A percentile compares a stretch with the other conserved stretches of the same genome.
phyloP scores from a whole-genome alignment of 2,113 vertebrate genomes.

The Syrmaticus mikado region DNA sequence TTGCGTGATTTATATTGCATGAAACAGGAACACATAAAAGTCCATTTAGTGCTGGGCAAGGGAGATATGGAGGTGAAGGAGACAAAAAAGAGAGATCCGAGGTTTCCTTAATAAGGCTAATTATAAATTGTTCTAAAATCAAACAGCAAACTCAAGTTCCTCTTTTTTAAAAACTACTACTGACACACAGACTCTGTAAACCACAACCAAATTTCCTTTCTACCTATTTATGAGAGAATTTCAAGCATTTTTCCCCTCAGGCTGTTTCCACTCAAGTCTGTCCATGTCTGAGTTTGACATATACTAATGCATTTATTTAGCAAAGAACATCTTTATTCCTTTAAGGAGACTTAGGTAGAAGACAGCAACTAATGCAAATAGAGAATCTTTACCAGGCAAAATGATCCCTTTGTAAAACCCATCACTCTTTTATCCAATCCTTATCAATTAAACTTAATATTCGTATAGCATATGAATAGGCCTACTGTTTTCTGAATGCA shows the following conservation, averaged over 20 bases:
- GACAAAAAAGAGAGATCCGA: neutral
- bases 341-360: neutral
- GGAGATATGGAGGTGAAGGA: neutral
- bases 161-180: neutral
- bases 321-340: neutral
- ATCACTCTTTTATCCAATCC: neutral
- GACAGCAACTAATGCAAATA: neutral
- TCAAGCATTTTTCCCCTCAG: neutral
- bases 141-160: neutral
- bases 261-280: neutral
- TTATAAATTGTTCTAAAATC: neutral
- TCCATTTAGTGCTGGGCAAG: fast-evolving
- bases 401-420: neutral
- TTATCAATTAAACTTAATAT: neutral
- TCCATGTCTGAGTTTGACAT: neutral
- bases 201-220: neutral
- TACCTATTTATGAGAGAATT: neutral
- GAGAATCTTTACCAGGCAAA: neutral
- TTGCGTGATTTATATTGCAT: neutral
- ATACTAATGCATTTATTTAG: neutral
- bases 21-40: neutral
- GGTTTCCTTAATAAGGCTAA: neutral
- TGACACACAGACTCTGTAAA: neutral
- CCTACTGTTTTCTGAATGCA: neutral
- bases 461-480: neutral